Percentiles rank a stretch among this genome's conserved stretches.
phyloP scores from a whole-genome alignment of 2,797 vertebrate genomes.

The Huso huso region DNA sequence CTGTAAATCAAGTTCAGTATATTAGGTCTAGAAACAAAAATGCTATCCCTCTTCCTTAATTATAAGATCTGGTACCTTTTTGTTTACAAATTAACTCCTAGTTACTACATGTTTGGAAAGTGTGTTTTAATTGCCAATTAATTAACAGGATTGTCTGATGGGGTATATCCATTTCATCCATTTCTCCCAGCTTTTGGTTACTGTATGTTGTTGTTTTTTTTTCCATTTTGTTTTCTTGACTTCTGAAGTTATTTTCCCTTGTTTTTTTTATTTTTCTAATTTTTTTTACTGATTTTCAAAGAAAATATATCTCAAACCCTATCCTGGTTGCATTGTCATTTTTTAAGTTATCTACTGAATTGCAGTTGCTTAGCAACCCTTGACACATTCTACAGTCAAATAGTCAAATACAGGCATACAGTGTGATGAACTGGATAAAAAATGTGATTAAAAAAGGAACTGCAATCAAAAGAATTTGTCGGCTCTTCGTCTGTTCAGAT shows the following conservation, averaged over 20 bases:
- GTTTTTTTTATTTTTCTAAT: not conserved
- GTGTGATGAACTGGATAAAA: too few relatives aligned
- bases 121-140: not conserved
- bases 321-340: not conserved
- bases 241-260: not conserved
- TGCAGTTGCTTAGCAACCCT: not conserved
- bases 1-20: too few relatives aligned
- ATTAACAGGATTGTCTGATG: not conserved
- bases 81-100: not conserved
- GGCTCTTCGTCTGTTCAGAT: too few relatives aligned
- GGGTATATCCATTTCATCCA: not conserved
- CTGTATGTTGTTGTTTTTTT: not conserved
- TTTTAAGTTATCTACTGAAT: not conserved
- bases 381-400: not conserved
- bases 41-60: too few relatives aligned
- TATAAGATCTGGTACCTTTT: not conserved
- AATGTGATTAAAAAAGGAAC: too few relatives aligned
- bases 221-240: not conserved
- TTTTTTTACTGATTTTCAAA: not conserved
- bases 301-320: not conserved
- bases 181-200: not conserved
- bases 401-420: not conserved
- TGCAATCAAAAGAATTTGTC: too few relatives aligned
- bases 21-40: too few relatives aligned
- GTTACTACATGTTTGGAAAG: not conserved